A percentile compares a stretch with the other conserved stretches of the same genome.
phyloP scores from a whole-genome alignment of 2,113 vertebrate genomes.

The Okapia johnstoni region DNA sequence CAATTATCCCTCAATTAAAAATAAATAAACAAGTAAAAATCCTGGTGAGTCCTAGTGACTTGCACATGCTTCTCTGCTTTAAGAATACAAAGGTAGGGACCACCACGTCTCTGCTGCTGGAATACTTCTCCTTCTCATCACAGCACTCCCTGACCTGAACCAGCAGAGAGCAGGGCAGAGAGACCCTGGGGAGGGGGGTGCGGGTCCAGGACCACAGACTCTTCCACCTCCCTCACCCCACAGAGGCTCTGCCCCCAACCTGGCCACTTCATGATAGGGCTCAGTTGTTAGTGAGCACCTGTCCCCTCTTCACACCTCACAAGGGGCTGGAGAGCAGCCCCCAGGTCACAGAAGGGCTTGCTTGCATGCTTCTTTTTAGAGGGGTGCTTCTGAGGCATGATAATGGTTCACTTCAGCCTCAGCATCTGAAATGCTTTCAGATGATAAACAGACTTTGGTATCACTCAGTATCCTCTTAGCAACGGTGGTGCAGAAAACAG shows the following conservation, averaged over 20 bases:
- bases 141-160: not conserved
- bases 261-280: not conserved
- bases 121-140: not conserved
- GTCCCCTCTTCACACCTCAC: not conserved
- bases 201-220: no score
- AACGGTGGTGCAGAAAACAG: not conserved
- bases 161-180: not conserved
- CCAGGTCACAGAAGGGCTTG: not conserved
- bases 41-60: not conserved
- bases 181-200: not conserved
- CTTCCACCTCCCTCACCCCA: not conserved
- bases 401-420: not conserved
- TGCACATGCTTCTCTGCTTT: not conserved
- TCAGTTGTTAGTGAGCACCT: not conserved
- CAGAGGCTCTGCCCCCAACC: not conserved
- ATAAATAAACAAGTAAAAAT: not conserved
- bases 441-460: not conserved
- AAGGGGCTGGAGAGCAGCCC: not conserved
- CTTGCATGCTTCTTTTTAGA: not conserved
- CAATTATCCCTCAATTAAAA: not conserved
- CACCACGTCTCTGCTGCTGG: not conserved
- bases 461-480: not conserved
- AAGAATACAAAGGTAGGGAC: not conserved
- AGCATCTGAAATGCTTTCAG: not conserved
- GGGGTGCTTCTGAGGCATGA: not conserved